These are phyloP conservation scores for Alcis repandata DNA, from an alignment of 2,888 invertebrate species.

Conservation along the genomic window DNA sequence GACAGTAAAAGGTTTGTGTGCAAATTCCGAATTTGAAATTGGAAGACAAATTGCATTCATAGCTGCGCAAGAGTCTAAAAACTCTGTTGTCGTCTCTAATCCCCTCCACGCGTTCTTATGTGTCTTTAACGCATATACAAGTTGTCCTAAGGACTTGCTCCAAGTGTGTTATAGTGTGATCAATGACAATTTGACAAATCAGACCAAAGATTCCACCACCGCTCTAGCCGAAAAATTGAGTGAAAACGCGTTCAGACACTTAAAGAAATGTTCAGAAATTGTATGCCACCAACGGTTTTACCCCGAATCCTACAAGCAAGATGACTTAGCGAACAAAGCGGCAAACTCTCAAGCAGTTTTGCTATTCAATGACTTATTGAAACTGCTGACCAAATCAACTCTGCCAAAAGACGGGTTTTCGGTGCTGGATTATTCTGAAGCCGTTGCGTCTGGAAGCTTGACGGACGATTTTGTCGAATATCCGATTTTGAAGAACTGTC, in stretches of 20 bases:
- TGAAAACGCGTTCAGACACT: constrained; percentile 53
- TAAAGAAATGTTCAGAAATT: constrained; percentile 42
- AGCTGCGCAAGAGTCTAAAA: constrained; percentile 59
- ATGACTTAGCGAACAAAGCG: constrained; percentile 47
- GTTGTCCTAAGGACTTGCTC: constrained; percentile 58
- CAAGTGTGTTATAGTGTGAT: constrained; percentile 56
- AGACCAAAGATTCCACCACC: constrained; percentile 39
- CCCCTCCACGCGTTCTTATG: constrained; percentile 54
- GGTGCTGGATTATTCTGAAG: constrained; percentile 82
- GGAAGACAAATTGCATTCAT: constrained; percentile 85
- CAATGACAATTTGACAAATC: constrained; percentile 47
- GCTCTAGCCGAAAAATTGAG: constrained; percentile 54
- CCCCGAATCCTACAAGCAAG: constrained; percentile 59
- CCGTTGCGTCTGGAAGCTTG: constrained; percentile 73
- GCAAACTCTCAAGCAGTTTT: constrained; percentile 77
- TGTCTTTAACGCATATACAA: constrained; percentile 67
- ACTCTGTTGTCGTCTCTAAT: constrained; percentile 33
- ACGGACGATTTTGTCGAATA: constrained; percentile 82
- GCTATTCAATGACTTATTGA: constrained; percentile 76
- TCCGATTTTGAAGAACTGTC: constrained; percentile 84
- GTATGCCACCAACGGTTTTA: constrained; percentile 64
- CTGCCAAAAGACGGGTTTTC: constrained; percentile 63
- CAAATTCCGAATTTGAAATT: constrained; percentile 81
- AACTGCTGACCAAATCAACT: constrained; percentile 47
- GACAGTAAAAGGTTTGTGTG: constrained; percentile 78